phyloP scores from a whole-genome alignment of 2,888 invertebrate species.

The Griposia aprilina region DNA sequence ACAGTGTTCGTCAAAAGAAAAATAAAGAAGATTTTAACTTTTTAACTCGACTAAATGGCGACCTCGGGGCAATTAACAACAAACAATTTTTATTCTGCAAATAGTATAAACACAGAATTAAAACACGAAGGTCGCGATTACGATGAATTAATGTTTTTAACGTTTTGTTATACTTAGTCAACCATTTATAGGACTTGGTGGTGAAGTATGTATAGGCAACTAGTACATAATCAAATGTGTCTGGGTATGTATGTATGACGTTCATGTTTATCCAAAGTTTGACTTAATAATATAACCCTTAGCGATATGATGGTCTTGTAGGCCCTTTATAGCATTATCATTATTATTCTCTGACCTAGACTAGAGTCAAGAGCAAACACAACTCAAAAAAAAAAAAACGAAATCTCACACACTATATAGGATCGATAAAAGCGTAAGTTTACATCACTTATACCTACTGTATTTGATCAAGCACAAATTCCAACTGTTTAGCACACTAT shows the following conservation, averaged over 20 bases:
- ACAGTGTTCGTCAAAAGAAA: constrained; percentile 42
- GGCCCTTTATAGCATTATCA: not conserved
- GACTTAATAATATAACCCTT: not conserved
- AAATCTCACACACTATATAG: not conserved
- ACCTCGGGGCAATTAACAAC: constrained; percentile 37
- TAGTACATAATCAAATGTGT: not conserved
- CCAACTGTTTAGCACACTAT: no score
- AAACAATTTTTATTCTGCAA: constrained; percentile 31
- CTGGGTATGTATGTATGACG: not conserved
- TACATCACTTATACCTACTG: not conserved
- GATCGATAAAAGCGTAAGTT: not conserved
- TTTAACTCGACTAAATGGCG: constrained; percentile 35
- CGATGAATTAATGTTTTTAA: not conserved
- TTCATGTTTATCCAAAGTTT: not conserved
- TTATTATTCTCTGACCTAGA: no score
- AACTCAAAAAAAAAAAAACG: no score
- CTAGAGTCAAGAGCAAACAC: no score
- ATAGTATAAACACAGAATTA: constrained; percentile 15
- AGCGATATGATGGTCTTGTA: not conserved
- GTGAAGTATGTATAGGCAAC: not conserved
- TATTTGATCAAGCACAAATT: no score
- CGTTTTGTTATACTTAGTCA: not conserved
- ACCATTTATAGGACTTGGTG: not conserved
- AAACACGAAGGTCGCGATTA: constrained; percentile 16
- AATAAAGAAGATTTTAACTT: constrained; percentile 40